These are phyloP conservation scores for Alviniconcha strummeri DNA, from an alignment of 2,888 invertebrate genomes.

Conservation along the genomic window DNA sequence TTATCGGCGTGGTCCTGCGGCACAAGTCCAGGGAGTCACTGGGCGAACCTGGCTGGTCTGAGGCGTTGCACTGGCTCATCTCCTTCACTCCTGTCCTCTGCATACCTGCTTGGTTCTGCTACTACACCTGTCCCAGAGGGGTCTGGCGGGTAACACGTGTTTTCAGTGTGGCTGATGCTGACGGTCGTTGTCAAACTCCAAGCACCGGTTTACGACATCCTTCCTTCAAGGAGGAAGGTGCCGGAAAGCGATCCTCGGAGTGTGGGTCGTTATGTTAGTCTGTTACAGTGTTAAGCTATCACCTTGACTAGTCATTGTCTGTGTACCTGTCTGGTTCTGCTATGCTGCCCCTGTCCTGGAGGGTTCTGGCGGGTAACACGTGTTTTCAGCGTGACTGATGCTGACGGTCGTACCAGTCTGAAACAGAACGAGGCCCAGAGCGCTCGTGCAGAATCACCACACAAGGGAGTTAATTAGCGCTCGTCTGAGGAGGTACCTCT, in stretches of 20 bases:
- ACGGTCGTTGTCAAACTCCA: not conserved
- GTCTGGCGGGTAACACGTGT: slow-evolving; percentile 22
- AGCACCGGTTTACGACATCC: no score
- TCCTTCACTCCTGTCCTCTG: slow-evolving; percentile 24
- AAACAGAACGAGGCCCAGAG: no score
- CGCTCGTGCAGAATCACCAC: no score
- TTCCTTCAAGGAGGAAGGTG: no score
- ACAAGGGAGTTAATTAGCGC: no score
- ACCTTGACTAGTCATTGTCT: no score
- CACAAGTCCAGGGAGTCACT: slow-evolving; percentile 1
- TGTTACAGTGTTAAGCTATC: no score
- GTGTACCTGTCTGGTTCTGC: no score
- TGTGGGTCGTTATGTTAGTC: no score
- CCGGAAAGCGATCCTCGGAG: no score
- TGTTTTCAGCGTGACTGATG: not conserved
- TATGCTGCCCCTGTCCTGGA: slow-evolving; percentile 5
- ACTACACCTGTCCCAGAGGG: slow-evolving; percentile 33
- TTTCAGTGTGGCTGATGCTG: not conserved
- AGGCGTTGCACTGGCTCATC: slow-evolving; percentile 29
- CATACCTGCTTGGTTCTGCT: slow-evolving; percentile 36
- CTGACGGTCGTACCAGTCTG: not conserved
- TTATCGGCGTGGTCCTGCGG: slow-evolving; percentile 28
- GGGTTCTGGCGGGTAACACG: slow-evolving; percentile 30
- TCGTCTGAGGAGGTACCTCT: no score
- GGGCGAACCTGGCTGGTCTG: slow-evolving; percentile 30